Percentiles rank a stretch among this genome's conserved stretches.
Conservation (phyloP, 2,888 invertebrate species). For the Craniophora ligustri region DNA sequence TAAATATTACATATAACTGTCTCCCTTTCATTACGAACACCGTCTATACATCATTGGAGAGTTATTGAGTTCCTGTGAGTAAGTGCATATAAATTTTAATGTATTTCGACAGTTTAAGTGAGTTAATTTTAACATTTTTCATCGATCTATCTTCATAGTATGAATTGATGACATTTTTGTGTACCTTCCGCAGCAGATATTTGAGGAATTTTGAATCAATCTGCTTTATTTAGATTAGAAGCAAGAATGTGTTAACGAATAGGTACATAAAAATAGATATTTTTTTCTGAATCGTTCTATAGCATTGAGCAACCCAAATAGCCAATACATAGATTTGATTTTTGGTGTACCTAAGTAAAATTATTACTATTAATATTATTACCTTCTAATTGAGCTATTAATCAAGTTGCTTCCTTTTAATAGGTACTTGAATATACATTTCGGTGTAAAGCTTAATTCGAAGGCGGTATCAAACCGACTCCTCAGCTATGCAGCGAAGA, state of each 20-base stretch:
- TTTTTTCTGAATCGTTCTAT: too few species aligned
- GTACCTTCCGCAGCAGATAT: too few species aligned
- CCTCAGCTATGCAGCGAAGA: conserved; percentile 72
- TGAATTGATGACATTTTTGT: too few species aligned
- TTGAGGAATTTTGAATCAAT: too few species aligned
- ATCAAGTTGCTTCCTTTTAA: conserved; percentile 20
- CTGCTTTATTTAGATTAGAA: too few species aligned
- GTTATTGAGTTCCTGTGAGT: conserved; percentile 47
- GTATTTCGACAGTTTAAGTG: conserved; percentile 44
- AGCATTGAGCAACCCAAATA: too few species aligned
- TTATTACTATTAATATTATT: too few species aligned
- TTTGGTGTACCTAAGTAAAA: too few species aligned
- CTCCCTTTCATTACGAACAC: conserved; percentile 44
- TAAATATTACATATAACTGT: conserved; percentile 48
- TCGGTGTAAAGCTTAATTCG: conserved; percentile 40
- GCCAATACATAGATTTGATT: too few species aligned
- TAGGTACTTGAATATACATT: conserved; percentile 12
- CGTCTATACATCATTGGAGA: conserved; percentile 44
- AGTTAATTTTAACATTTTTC: conserved; percentile 36
- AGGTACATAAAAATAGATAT: too few species aligned
- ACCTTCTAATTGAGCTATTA: too few species aligned
- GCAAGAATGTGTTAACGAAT: too few species aligned
- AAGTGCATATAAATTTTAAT: conserved; percentile 47
- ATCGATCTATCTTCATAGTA: conserved; percentile 7
- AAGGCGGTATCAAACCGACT: conserved; percentile 42